Conservation (phyloP, 1,140 invertebrate species). For the Akabosia matsudoensis region DNA sequence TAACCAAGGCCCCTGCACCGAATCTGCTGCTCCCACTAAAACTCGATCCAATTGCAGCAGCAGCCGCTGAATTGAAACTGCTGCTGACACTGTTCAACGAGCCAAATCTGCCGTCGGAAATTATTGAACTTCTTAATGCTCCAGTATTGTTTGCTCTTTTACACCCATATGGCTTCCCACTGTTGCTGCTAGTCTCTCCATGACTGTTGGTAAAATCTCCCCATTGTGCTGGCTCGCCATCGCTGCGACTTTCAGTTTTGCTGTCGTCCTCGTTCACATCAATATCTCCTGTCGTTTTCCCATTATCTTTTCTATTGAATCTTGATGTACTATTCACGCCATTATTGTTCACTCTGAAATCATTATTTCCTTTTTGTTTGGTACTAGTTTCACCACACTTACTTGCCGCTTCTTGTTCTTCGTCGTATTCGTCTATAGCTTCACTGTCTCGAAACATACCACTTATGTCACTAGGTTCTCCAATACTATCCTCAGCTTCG, state of each 20-base stretch:
- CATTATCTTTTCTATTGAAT: neutral
- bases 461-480: constrained; percentile 8
- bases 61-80: constrained; percentile 10
- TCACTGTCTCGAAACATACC: constrained; percentile 7
- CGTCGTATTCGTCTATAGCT: neutral
- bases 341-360: neutral
- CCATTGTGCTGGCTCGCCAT: neutral
- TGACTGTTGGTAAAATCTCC: neutral
- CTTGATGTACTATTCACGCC: neutral
- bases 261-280: neutral
- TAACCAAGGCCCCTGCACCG: neutral
- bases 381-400: neutral
- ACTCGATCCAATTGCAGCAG: neutral
- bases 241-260: neutral
- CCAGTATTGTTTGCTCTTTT: constrained; percentile 4
- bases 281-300: neutral
- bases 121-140: neutral
- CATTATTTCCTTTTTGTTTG: neutral
- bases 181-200: no score
- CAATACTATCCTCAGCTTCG: constrained; percentile 20
- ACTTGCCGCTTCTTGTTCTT: neutral
- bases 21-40: neutral
- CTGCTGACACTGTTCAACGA: constrained; percentile 5
- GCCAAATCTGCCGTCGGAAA: constrained; percentile 16
- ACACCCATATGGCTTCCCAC: neutral